These are phyloP conservation scores for Dusona sp. DNA, from an alignment of 2,888 invertebrate genomes.

Conservation along the genomic window DNA sequence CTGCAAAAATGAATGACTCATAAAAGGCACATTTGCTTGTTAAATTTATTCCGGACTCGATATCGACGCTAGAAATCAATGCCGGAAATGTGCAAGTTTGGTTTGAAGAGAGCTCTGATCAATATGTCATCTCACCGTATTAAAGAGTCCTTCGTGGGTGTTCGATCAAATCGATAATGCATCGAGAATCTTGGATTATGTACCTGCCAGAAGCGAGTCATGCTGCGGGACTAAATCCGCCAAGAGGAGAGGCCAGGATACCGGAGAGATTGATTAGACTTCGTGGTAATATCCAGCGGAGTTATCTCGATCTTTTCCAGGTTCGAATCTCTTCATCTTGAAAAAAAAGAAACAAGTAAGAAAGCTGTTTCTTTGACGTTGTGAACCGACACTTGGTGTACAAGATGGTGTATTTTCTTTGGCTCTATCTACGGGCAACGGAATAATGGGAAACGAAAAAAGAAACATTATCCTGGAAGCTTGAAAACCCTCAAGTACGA, in stretches of 20 bases:
- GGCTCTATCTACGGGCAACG: neutral
- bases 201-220: slow-evolving; percentile 34
- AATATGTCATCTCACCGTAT: neutral
- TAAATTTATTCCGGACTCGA: neutral
- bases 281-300: slow-evolving; percentile 26
- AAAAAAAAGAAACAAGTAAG: neutral
- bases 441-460: neutral
- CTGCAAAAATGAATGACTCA: neutral
- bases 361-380: slow-evolving; percentile 40
- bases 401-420: neutral
- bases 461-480: neutral
- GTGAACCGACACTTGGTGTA: slow-evolving; percentile 15
- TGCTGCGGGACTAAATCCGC: slow-evolving; percentile 25
- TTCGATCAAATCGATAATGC: slow-evolving; percentile 45
- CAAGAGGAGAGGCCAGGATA: neutral
- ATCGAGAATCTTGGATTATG: slow-evolving; percentile 35
- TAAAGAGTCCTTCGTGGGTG: slow-evolving; percentile 33
- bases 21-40: neutral
- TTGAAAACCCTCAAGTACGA: slow-evolving; percentile 4
- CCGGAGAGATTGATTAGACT: slow-evolving; percentile 42
- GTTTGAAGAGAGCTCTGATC: slow-evolving; percentile 21
- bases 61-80: neutral
- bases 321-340: neutral
- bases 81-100: neutral
- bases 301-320: slow-evolving; percentile 41